Base-by-base conservation (phyloP, 2,888 invertebrate species). In the Yponomeuta cagnagella region DNA sequence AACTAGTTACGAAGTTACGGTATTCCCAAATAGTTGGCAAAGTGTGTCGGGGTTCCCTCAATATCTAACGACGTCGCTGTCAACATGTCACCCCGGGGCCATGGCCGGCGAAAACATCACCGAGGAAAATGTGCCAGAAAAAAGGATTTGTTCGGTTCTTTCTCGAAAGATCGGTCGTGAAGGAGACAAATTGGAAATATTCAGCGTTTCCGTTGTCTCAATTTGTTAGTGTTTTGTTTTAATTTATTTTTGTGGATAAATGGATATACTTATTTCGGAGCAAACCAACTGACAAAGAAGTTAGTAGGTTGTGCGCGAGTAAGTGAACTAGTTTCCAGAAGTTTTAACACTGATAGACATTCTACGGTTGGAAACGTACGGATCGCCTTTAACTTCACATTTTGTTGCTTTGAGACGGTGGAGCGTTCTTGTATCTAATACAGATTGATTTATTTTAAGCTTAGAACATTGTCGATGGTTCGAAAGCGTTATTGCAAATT, bases 111-210 rank as follows among this genome's bases (percentile, higher is more conserved):
- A 71, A 71, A 73, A 72, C 72, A 73, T 66, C 71, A 23, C 67
- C 10, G 66, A 74, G 74, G 76, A 74, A 74, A 81, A 79, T 76
- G 77, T 74, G 76, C 69, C 72, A 71, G 48, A 70, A 69, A 73
- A 73, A 77, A 77, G 74, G 78, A 77, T 80, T 79, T 79, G 78
- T 80, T 80, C 82, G 79, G 79, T 80, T 77, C 77, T 75, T 76
- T 73, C 73, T 74, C 73, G 78, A 80, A 79, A 78, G 79, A 82
- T 72, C 70, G 72, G 64, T 74, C 74, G 73, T 73, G 72, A 75
- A 74, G 73, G 78, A 77, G 79, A 81, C 77, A 80, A 84, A 82
- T 84, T 81, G 80, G 79, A 76, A 81, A 80, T 81, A 82, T 82
- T 78, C 78, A 78, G 79, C 74, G 52, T 77, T 73, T 76, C 77